A percentile compares a stretch with the other conserved stretches of the same genome.
Conservation (phyloP, 1,140 invertebrate genomes). For the Leguminivora glycinivorella region DNA sequence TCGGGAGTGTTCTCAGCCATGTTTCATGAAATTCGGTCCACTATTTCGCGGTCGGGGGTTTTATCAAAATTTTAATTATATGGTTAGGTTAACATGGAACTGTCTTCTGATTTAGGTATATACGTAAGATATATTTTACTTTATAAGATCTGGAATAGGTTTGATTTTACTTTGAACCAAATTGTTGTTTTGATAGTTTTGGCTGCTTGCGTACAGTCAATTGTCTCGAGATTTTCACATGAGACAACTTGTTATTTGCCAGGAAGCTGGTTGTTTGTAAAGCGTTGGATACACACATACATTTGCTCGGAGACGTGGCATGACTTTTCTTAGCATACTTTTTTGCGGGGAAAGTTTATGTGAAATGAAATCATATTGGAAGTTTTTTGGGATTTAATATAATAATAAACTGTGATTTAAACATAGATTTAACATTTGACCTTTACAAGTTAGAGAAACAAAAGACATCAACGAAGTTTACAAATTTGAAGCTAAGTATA, state of each 20-base stretch:
- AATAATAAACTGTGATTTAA: no score
- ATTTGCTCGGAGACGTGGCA: background rate
- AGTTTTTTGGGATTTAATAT: background rate
- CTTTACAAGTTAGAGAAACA: no score
- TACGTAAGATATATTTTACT: background rate
- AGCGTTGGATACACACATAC: background rate
- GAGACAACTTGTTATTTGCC: slow-evolving; percentile 11
- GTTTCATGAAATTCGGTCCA: no score
- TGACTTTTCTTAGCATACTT: background rate
- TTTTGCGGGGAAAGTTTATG: background rate
- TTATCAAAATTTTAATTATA: no score
- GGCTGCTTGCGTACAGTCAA: background rate
- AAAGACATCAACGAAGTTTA: no score
- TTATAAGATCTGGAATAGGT: background rate
- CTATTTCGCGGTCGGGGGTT: no score
- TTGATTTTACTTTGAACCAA: background rate
- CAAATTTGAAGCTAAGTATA: no score
- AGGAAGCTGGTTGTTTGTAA: slow-evolving; percentile 9
- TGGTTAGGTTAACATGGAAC: no score
- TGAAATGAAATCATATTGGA: background rate
- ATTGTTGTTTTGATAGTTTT: background rate
- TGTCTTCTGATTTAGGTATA: no score
- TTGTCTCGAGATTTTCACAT: slow-evolving; percentile 12
- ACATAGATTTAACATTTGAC: no score
- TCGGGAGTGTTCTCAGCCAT: no score